Percentiles rank a stretch among this genome's conserved stretches.
Conservation (phyloP, 2,797 vertebrate species). For the Australoheros facetus region DNA sequence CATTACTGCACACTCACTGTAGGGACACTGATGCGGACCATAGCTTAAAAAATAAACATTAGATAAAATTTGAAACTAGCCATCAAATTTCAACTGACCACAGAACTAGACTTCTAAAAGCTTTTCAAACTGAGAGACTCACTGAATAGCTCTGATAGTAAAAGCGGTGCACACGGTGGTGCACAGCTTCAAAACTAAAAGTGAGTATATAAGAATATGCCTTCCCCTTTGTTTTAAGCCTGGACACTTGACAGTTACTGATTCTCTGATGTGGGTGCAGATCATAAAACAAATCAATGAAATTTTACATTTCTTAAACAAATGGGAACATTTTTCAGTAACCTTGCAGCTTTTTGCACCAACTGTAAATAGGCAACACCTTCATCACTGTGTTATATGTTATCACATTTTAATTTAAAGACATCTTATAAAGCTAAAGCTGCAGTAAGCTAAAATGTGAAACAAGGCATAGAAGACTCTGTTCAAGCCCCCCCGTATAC, state of each 20-base stretch:
- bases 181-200: not conserved
- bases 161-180: not conserved
- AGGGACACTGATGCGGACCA: not conserved
- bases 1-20: not conserved
- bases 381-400: not conserved
- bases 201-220: not conserved
- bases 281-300: not conserved
- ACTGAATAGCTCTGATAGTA: not conserved
- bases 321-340: not conserved
- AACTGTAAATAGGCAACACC: not conserved
- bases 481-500: no score
- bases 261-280: not conserved
- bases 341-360: not conserved
- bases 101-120: not conserved
- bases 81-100: not conserved
- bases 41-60: not conserved
- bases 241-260: no score
- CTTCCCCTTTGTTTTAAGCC: not conserved
- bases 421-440: not conserved
- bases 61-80: not conserved
- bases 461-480: not conserved
- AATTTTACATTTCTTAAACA: not conserved
- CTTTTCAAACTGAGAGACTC: not conserved
- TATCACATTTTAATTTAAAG: not conserved
- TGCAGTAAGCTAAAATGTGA: fast-evolving